Evolutionary conservation across 2,797 vertebrate genomes (phyloP), one percentile per base, ranked within the genome.

Genomic region (Capromys pilorides): DNA sequence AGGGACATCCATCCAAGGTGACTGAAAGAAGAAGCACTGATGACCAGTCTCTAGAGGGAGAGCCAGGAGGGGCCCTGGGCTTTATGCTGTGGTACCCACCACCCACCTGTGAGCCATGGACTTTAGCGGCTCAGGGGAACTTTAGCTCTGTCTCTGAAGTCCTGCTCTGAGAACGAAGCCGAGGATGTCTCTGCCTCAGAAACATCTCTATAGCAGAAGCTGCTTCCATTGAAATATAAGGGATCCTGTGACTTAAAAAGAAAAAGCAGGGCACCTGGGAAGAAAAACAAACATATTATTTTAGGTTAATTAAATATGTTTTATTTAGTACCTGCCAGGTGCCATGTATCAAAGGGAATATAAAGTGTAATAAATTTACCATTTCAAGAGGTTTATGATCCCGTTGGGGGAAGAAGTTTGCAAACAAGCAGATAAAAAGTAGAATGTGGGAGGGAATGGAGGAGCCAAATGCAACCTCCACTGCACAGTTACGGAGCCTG

Each of bases 241-340:
- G n/a, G 83, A 81, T 24, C 16, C 64, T 90, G 26, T 93, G 41
- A 90, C 86, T 95, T 90, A 75, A 90, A 94, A 95, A 59, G 26
- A 85, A 95, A 92, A 96, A 80, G 78, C 28, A 51, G 21, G 59
- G 71, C n/a, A 86, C 71, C 66, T 94, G 51, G 78, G 66, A 94
- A 59, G 87, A 95, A 64, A 94, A 95, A 80, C 77, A 87, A 94
- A 57, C 13, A 64, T 39, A 91, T 71, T 89, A 81, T 84, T 86
- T 91, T 94, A 90, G 83, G 81, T 69, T 96, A 94, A 95, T 91
- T 94, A 89, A 97, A 85, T 79, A 88, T 80, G 31, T 64, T 95
- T 95, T 94, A 87, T 93, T 94, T 95, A 91, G 84, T 95, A 86
- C 22, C 66, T 90, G 21, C 41, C 87, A 93, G 62, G 62, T 91